Base-by-base conservation (phyloP, 1,140 invertebrate species). In the Bursaphelenchus mucronatus region DNA sequence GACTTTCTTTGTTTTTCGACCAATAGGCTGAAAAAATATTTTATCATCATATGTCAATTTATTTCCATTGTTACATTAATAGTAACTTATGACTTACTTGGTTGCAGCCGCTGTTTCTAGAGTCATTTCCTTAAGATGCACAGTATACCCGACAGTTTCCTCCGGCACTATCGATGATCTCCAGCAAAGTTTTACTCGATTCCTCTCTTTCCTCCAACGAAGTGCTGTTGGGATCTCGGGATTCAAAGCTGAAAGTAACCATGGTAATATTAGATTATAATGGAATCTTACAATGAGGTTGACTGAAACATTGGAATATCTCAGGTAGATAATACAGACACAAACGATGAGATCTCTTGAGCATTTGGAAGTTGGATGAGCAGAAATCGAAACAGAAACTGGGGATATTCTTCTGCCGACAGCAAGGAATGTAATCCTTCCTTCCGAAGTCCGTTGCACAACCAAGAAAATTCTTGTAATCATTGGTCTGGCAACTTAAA, bases 381-480 rank as follows among this genome's bases (percentile, higher is more conserved):
- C 70, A 72, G 49, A 72, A 72, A 58, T 72, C 70, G 49, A 51
- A 76, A 57, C 70, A 72, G 41, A 72, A 72, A n/a, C 57, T 47
- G 19, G 70, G 70, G 44, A 72, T 68, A 41, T 57, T n/a, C 46
- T 54, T 54, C 40, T 72, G 69, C 56, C 61, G 44, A 41, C 70
- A 72, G 47, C 70, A 72, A 30, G 73, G 73, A 17, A 76, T 45
- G 57, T 76, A 72, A 63, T 72, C 59, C 11, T 52, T 39, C 39
- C 54, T 47, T 17, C 70, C 70, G 15, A 61, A 66, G 53, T 72
- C 68, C 11, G 70, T 72, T 17, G 61, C 70, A 61, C 70, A 72
- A 46, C 61, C n/a, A 1, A 72, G 46, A 52, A 72, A 72, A 21
- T 73, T 59, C 61, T 75, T 72, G 69, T 76, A 72, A 47, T 72